These are phyloP conservation scores for Ephestia elutella DNA, from an alignment of 1,140 invertebrate genomes.

Conservation along the genomic window DNA sequence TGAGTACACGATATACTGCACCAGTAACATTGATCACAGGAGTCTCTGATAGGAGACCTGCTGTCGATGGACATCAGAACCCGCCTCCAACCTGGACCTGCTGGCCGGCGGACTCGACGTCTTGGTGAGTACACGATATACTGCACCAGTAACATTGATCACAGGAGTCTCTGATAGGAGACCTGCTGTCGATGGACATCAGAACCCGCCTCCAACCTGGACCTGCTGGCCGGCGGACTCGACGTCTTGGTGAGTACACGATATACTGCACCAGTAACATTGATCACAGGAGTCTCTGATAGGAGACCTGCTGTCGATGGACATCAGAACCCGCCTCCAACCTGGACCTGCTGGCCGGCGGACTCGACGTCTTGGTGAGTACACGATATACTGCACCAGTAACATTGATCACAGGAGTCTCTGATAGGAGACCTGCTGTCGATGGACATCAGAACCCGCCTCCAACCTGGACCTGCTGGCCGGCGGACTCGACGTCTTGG, in stretches of 20 bases:
- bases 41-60: constrained; percentile 97
- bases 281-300: constrained; percentile 91
- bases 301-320: constrained; percentile 97
- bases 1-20: constrained; percentile 27
- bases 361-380: constrained; percentile 85
- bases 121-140: constrained; percentile 67
- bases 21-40: constrained; percentile 76
- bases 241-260: constrained; percentile 80
- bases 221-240: constrained; percentile 87
- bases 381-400: no score
- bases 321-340: constrained; percentile 83
- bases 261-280: background rate
- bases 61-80: constrained; percentile 95
- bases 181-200: constrained; percentile 97
- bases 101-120: constrained; percentile 89
- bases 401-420: constrained; percentile 82
- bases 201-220: constrained; percentile 78
- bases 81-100: constrained; percentile 80
- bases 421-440: constrained; percentile 97
- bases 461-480: constrained; percentile 84
- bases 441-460: constrained; percentile 89
- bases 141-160: background rate
- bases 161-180: constrained; percentile 97
- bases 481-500: constrained; percentile 87
- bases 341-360: constrained; percentile 86